Percentiles rank a stretch among this genome's conserved stretches.
Conservation (phyloP, 2,113 vertebrate genomes). For the Heterochromis multidens region DNA sequence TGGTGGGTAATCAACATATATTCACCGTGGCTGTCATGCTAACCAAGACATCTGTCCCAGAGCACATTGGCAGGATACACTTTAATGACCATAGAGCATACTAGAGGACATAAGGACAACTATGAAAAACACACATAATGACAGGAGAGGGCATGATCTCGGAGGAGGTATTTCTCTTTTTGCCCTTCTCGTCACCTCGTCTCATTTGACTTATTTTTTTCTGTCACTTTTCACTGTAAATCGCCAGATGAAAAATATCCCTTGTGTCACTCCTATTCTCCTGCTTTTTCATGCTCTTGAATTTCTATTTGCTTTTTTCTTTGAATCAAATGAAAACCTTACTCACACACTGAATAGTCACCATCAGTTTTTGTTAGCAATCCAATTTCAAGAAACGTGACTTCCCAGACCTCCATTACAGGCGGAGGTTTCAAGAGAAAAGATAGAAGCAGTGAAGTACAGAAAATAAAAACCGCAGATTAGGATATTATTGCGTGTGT, state of each 20-base stretch:
- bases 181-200: neutral
- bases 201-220: slow-evolving; percentile 8
- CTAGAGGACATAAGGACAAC: neutral
- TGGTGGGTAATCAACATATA: slow-evolving; percentile 30
- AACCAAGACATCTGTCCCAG: slow-evolving; percentile 1
- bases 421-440: neutral
- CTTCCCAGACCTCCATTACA: slow-evolving; percentile 34
- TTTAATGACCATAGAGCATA: neutral
- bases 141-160: slow-evolving; percentile 40
- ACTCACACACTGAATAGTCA: neutral
- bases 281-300: neutral
- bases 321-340: neutral
- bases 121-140: slow-evolving; percentile 24
- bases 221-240: slow-evolving; percentile 24
- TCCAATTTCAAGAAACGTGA: slow-evolving; percentile 9
- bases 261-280: neutral
- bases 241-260: slow-evolving; percentile 13
- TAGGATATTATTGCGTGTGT: slow-evolving; percentile 21
- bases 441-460: neutral
- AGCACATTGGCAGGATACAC: neutral
- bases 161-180: slow-evolving; percentile 3
- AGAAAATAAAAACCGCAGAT: slow-evolving; percentile 3
- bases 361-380: neutral
- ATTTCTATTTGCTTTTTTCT: neutral
- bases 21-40: slow-evolving; percentile 20